Evolutionary conservation across 2,797 vertebrate species (phyloP), one percentile per base, ranked within the genome.

Genomic region (Gobionotothen gibberifrons): DNA sequence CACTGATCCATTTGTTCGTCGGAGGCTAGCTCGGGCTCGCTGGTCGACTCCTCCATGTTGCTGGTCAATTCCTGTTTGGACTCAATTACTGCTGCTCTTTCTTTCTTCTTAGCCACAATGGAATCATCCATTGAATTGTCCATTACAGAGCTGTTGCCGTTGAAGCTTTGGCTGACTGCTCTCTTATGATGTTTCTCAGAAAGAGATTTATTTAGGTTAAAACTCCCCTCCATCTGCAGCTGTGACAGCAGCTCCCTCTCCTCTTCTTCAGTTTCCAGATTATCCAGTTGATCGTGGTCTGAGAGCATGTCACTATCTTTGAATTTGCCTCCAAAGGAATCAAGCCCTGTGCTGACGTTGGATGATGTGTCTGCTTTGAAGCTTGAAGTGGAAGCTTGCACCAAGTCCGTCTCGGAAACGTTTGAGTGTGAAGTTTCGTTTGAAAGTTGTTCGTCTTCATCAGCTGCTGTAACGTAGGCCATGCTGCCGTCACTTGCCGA

Each of bases 241-340:
- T 90, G 82, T 3, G 90, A 90, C 40, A 89, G 79, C 53, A 89
- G 62, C 68, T 85, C 82, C 63, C 46, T 56, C 72, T 86, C 79
- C 2, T 83, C 79, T 2, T 54, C 69, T 3, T 85, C 81, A 0
- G 70, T 79, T 36, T 83, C 76, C 16, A 59, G 6, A 8, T 55
- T 47, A 5, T 65, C 76, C 12, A 22, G 42, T 17, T 64, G 15
- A 0, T 65, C 70, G 0, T 78, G 9, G 3, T 86, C 81, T 0
- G 74, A 74, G 47, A 81, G 78, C 64, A 85, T 46, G 49, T 87
- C 88, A 5, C 96, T 97, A 70, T 97, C 96, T 59, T 98, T 95
- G 82, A 99, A 98, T 85, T 96, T 93, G 12, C 89, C 92, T 2
- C 91, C 88, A 5, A 93, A 85, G 4, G 90, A 83, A 6, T 95